Evolutionary conservation across 2,888 invertebrate species (phyloP).

Genomic region (Dryobota labecula): DNA sequence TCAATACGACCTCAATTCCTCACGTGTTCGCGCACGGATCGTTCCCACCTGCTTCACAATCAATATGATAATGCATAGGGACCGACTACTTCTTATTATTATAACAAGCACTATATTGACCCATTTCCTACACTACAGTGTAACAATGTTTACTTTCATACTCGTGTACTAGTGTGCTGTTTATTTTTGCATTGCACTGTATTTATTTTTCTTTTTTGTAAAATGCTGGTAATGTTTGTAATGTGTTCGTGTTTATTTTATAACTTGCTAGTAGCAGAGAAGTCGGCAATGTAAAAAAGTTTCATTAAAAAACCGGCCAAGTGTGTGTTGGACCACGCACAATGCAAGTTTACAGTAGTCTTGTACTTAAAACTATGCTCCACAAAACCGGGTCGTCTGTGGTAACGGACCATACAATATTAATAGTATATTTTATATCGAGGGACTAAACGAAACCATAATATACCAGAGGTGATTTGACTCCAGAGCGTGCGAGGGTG

Average conservation of each 20-base stretch:
- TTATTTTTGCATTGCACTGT: constrained; percentile 32
- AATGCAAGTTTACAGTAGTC: too few species aligned
- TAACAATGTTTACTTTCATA: constrained; percentile 32
- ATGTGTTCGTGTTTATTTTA: background rate
- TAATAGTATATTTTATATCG: too few species aligned
- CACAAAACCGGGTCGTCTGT: too few species aligned
- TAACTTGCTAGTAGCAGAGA: background rate
- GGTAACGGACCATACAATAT: too few species aligned
- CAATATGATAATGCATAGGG: constrained; percentile 38
- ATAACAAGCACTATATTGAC: constrained; percentile 27
- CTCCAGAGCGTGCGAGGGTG: too few species aligned
- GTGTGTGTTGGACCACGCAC: too few species aligned
- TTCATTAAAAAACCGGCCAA: too few species aligned
- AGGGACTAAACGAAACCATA: too few species aligned
- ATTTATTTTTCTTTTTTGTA: constrained; percentile 12
- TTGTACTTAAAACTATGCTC: too few species aligned
- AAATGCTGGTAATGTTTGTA: background rate
- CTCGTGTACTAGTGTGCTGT: constrained; percentile 24
- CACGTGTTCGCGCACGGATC: background rate
- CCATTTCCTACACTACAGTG: constrained; percentile 28
- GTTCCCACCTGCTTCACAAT: constrained; percentile 9
- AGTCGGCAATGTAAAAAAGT: too few species aligned
- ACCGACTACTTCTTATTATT: constrained; percentile 11
- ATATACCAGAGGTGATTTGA: too few species aligned
- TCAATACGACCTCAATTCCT: constrained; percentile 22